Percentiles rank a stretch among this genome's conserved stretches.
These are phyloP conservation scores for Solea senegalensis DNA, from an alignment of 2,113 vertebrate species.

Conservation along the genomic window DNA sequence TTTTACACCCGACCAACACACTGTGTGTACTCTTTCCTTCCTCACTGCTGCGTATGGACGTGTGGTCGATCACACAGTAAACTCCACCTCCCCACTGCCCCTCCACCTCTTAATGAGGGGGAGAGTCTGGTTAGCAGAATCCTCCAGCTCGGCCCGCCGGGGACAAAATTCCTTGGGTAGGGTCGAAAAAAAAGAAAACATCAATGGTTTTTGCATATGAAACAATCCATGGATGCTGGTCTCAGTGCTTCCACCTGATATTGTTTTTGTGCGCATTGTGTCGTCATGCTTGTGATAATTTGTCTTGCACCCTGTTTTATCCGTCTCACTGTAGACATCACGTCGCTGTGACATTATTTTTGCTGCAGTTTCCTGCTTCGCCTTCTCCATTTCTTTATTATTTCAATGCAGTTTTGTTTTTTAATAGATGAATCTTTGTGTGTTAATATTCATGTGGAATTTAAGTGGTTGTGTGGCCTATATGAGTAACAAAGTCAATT, in stretches of 20 bases:
- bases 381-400: constrained; percentile 78
- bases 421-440: constrained; percentile 58
- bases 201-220: constrained; percentile 80
- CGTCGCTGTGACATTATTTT: not conserved
- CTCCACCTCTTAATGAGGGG: constrained; percentile 99
- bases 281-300: constrained; percentile 1
- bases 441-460: constrained; percentile 34
- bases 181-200: constrained; percentile 70
- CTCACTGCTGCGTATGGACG: constrained; percentile 94
- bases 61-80: constrained; percentile 91
- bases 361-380: constrained; percentile 31
- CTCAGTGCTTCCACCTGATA: constrained; percentile 80
- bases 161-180: constrained; percentile 99
- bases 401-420: constrained; percentile 73
- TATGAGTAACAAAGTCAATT: not conserved
- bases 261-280: constrained; percentile 73
- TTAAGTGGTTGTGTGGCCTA: constrained; percentile 39
- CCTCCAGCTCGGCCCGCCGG: constrained; percentile 99
- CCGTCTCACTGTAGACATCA: not conserved
- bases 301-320: not conserved
- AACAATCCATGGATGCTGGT: constrained; percentile 93
- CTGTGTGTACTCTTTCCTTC: constrained; percentile 89
- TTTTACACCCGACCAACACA: constrained; percentile 42
- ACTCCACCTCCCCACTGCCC: constrained; percentile 98
- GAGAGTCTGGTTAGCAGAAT: constrained; percentile 99